Percentiles rank a stretch among this genome's conserved stretches.
phyloP scores from a whole-genome alignment of 2,113 vertebrate genomes.

The Pygoscelis antarcticus region DNA sequence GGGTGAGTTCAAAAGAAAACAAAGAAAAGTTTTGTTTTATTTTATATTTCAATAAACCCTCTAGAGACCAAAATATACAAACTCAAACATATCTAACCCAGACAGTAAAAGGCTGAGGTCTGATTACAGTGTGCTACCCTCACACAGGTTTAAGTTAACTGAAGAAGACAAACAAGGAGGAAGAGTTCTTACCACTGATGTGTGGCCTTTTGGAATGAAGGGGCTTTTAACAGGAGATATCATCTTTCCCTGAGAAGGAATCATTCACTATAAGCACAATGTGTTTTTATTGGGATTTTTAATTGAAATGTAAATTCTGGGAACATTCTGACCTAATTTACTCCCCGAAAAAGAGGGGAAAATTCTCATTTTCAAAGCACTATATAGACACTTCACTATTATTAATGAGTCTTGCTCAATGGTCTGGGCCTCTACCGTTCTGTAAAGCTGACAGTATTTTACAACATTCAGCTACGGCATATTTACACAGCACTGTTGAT shows the following conservation, averaged over 20 bases:
- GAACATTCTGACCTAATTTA: slow-evolving; percentile 90
- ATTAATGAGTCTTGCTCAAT: slow-evolving; percentile 68
- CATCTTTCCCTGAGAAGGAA: slow-evolving; percentile 87
- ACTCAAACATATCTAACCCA: slow-evolving; percentile 40
- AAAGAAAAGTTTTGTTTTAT: slow-evolving; percentile 28
- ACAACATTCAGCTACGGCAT: background rate
- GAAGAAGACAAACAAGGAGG: slow-evolving; percentile 80
- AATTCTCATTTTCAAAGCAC: slow-evolving; percentile 89
- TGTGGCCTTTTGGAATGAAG: slow-evolving; percentile 89
- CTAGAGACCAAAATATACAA: slow-evolving; percentile 28
- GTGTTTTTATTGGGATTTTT: slow-evolving; percentile 95
- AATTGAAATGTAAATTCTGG: slow-evolving; percentile 99
- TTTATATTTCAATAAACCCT: slow-evolving; percentile 13
- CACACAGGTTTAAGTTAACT: slow-evolving; percentile 55
- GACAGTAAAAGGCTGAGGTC: slow-evolving; percentile 39
- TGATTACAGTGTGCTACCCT: slow-evolving; percentile 44
- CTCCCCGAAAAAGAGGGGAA: slow-evolving; percentile 81
- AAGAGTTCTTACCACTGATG: slow-evolving; percentile 85
- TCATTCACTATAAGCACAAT: slow-evolving; percentile 91
- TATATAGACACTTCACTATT: slow-evolving; percentile 74
- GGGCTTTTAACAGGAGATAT: slow-evolving; percentile 92
- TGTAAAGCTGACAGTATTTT: background rate
- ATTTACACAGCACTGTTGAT: background rate
- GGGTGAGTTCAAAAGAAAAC: background rate
- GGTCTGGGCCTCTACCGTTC: background rate